Conservation (phyloP, 2,113 vertebrate species). For the Chaetops frenatus region DNA sequence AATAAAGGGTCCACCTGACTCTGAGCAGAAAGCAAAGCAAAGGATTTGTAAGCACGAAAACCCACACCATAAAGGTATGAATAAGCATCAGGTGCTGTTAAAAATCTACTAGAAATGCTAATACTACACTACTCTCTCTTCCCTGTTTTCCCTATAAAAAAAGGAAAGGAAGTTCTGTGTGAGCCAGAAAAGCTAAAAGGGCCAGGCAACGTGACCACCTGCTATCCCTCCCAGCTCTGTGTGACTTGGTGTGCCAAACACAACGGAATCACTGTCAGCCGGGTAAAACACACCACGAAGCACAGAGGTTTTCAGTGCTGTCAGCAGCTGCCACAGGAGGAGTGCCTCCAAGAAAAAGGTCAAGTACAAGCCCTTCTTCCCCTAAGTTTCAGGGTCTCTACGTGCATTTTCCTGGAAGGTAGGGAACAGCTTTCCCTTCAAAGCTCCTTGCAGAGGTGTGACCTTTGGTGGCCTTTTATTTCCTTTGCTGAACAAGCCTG, state of each 20-base stretch:
- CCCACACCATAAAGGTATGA: rapidly evolving
- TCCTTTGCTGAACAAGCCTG: neutral
- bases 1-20: constrained; percentile 94
- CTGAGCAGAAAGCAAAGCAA: constrained; percentile 59
- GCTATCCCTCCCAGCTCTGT: neutral
- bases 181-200: neutral
- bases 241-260: neutral
- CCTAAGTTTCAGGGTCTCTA: neutral
- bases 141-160: neutral
- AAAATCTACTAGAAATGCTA: neutral
- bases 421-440: neutral
- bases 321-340: neutral
- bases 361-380: neutral
- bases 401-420: neutral
- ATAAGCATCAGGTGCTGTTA: neutral
- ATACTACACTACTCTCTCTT: neutral
- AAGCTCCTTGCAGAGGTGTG: neutral
- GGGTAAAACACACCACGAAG: neutral
- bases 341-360: neutral
- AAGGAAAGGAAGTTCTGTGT: neutral
- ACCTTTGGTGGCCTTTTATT: neutral
- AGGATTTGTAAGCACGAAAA: neutral
- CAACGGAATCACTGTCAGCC: neutral
- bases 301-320: neutral
- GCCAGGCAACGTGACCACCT: neutral